Evolutionary conservation across 92 coral and sea anemone species (phyloP).

Genomic region (Bergia puertoricense): DNA sequence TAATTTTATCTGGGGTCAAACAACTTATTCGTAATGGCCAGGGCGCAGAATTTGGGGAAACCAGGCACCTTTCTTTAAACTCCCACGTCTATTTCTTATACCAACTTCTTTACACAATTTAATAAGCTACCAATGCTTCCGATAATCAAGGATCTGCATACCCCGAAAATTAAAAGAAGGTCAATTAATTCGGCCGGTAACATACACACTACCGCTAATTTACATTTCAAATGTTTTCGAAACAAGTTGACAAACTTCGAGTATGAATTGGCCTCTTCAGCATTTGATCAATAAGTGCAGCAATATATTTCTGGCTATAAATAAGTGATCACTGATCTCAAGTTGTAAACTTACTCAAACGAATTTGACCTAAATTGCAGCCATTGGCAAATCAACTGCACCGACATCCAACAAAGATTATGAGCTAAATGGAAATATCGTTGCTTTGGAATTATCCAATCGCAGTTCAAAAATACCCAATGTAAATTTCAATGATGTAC

Average conservation of each 20-base stretch:
- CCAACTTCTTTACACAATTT: constrained; percentile 36
- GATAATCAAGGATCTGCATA: constrained; percentile 46
- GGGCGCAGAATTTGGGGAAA: constrained; percentile 10
- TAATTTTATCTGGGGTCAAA: constrained; percentile 77
- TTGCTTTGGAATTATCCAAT: constrained; percentile 56
- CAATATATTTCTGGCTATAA: constrained; percentile 50
- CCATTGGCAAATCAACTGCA: constrained; percentile 10
- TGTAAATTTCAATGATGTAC: constrained; percentile 56
- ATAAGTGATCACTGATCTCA: constrained; percentile 49
- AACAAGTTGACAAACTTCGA: constrained; percentile 60
- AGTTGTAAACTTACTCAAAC: constrained; percentile 28
- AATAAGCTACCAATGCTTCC: constrained; percentile 55
- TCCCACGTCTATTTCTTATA: constrained; percentile 43
- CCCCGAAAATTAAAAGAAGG: constrained; percentile 62
- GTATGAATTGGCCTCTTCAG: constrained; percentile 58
- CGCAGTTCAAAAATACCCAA: constrained; percentile 50
- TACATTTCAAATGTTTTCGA: constrained; percentile 56
- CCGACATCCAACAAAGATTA: constrained; percentile 13
- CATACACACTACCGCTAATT: constrained; percentile 51
- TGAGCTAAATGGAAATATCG: constrained; percentile 60
- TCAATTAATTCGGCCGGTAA: constrained; percentile 58
- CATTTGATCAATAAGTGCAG: constrained; percentile 46
- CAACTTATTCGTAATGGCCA: constrained; percentile 52
- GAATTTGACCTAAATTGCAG: constrained; percentile 5
- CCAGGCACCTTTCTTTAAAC: background rate